phyloP scores from a whole-genome alignment of 2,113 vertebrate species.

The zebrafish (Danio rerio) region GRCz12tu NC_133197.1:3773001-3773500 shows the following conservation, averaged over 20 bases:
- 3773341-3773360: constrained; percentile 1
- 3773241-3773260: neutral
- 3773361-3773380: constrained; percentile 15
- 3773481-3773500: neutral
- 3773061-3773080: too few species aligned
- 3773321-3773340: constrained; percentile 25
- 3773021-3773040: too few species aligned
- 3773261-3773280: constrained; percentile 10
- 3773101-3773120: too few species aligned
- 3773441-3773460: neutral
- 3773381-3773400: constrained; percentile 4
- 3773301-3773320: constrained; percentile 56
- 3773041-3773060: too few species aligned
- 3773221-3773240: neutral
- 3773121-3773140: too few species aligned
- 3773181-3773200: neutral
- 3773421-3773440: neutral
- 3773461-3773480: neutral
- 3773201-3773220: neutral
- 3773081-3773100: too few species aligned
- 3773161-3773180: too few species aligned
- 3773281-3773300: neutral
- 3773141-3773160: too few species aligned
- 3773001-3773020: too few species aligned
- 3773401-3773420: neutral